Evolutionary conservation across 2,888 invertebrate genomes (phyloP).

Genomic region (Theretra japonica): DNA sequence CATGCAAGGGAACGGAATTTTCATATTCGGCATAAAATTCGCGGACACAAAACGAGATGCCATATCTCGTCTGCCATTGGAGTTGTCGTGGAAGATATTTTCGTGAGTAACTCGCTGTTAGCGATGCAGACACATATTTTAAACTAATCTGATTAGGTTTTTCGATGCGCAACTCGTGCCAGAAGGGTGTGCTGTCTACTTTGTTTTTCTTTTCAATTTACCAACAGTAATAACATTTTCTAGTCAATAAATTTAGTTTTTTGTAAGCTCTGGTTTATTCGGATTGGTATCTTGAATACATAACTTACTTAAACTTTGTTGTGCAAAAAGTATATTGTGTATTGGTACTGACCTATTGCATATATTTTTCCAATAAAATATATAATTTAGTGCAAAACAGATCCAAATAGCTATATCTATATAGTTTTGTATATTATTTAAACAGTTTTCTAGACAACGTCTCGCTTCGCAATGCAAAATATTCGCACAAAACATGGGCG

Average conservation of each 20-base stretch:
- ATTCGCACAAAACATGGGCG: conserved; percentile 59
- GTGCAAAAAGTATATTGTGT: neutral
- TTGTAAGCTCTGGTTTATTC: neutral
- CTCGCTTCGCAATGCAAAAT: conserved; percentile 59
- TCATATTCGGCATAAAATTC: conserved; percentile 70
- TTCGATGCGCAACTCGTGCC: conserved; percentile 30
- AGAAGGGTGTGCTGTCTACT: conserved; percentile 32
- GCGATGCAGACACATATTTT: conserved; percentile 43
- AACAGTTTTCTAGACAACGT: conserved; percentile 67
- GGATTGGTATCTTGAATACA: neutral
- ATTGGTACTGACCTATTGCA: no score
- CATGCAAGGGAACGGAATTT: conserved; percentile 65
- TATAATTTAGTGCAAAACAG: no score
- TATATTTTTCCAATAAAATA: no score
- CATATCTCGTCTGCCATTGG: conserved; percentile 71
- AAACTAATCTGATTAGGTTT: conserved; percentile 40
- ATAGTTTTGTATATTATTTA: neutral
- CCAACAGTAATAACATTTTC: neutral
- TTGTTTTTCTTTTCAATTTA: conserved; percentile 20
- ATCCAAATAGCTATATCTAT: neutral
- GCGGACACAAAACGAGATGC: conserved; percentile 59
- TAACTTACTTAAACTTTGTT: no score
- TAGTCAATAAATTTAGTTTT: neutral
- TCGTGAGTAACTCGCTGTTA: conserved; percentile 63
- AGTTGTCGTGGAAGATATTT: conserved; percentile 78